Evolutionary conservation across 2,113 vertebrate species (phyloP).

Genomic region (Clinocottus analis): DNA sequence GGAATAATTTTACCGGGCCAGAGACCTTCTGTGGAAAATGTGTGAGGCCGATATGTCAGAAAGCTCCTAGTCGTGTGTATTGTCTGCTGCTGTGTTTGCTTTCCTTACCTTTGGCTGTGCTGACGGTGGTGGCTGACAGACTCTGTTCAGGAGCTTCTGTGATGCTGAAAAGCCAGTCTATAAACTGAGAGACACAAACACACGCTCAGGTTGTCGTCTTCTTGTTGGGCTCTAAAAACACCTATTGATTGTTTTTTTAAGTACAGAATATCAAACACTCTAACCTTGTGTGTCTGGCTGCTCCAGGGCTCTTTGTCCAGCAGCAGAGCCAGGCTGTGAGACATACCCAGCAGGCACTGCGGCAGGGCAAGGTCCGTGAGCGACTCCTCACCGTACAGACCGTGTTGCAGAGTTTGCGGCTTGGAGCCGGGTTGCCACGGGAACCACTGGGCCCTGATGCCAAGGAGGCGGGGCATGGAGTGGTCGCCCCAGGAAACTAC

Average conservation of each 20-base stretch:
- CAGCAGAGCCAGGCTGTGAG: slow-evolving; percentile 86
- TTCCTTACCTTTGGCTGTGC: slow-evolving; percentile 87
- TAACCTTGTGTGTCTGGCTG: slow-evolving; percentile 89
- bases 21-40: neutral
- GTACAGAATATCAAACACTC: neutral
- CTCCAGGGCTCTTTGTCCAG: slow-evolving; percentile 94
- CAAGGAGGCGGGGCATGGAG: slow-evolving; percentile 87
- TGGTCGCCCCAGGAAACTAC: slow-evolving; percentile 93
- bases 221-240: neutral
- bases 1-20: neutral
- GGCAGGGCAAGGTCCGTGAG: slow-evolving; percentile 75
- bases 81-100: neutral
- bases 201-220: neutral
- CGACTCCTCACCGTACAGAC: slow-evolving; percentile 77
- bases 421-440: slow-evolving; percentile 74
- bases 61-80: neutral
- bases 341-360: slow-evolving; percentile 83
- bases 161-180: slow-evolving; percentile 93
- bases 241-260: neutral
- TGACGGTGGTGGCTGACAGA: slow-evolving; percentile 80
- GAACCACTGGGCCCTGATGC: slow-evolving; percentile 88
- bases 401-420: slow-evolving; percentile 42
- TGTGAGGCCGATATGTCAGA: too few species aligned
- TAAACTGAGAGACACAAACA: slow-evolving; percentile 84
- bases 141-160: slow-evolving; percentile 84